Conservation (phyloP, 64 coral and sea anemone genomes). For the Montipora foliosa region DNA sequence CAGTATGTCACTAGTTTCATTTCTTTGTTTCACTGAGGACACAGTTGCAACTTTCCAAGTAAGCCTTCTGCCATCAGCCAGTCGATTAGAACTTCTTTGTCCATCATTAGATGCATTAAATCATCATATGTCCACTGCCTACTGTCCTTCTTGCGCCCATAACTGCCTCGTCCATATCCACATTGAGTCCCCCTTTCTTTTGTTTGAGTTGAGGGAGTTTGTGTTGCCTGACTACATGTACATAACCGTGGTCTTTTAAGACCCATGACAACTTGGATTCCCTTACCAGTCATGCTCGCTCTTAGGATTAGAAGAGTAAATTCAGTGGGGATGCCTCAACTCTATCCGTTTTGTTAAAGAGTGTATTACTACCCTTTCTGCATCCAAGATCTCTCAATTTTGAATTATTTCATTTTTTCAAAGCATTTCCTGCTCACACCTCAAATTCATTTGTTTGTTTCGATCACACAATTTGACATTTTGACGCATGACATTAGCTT, state of each 20-base stretch:
- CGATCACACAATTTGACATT: no score
- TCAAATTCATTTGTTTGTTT: no score
- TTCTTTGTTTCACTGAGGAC: neutral
- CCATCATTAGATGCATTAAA: neutral
- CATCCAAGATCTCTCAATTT: no score
- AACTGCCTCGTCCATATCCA: slow-evolving; percentile 12
- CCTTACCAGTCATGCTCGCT: neutral
- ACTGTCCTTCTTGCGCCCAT: neutral
- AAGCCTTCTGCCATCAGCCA: slow-evolving; percentile 34
- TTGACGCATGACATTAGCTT: no score
- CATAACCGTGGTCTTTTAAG: neutral
- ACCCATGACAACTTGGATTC: neutral
- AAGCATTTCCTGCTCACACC: no score
- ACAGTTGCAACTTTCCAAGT: neutral
- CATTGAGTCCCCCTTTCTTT: neutral
- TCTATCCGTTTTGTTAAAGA: no score
- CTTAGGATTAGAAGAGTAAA: no score
- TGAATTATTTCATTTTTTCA: no score
- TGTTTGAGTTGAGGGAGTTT: neutral
- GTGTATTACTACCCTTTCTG: no score
- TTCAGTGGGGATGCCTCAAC: no score
- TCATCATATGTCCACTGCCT: slow-evolving; percentile 18
- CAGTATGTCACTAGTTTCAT: slow-evolving; percentile 15
- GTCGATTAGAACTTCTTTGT: slow-evolving; percentile 7
- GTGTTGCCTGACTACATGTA: neutral